Evolutionary conservation across 2,113 vertebrate genomes (phyloP).

Genomic region (Drymodes brunneopygia): DNA sequence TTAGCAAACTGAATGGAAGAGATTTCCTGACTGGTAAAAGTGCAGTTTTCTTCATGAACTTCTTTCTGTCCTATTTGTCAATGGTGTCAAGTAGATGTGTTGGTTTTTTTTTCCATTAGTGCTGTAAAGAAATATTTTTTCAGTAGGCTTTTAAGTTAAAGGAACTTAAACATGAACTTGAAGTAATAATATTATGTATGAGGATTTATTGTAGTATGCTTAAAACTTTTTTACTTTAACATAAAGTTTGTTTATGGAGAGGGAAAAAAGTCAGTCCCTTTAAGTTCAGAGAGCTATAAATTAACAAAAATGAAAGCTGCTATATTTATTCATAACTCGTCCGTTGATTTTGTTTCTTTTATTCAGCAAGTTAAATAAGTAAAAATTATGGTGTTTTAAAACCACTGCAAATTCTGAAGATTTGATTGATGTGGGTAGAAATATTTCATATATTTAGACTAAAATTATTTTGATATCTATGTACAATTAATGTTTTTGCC

Average conservation of each 20-base stretch:
- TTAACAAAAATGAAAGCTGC: neutral
- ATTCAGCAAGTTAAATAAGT: neutral
- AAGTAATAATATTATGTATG: neutral
- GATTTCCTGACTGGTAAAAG: neutral
- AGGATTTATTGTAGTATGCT: neutral
- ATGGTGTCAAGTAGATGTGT: neutral
- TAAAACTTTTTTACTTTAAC: neutral
- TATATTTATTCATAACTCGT: neutral
- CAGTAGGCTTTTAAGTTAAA: neutral
- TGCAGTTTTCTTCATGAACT: neutral
- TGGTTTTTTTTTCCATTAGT: neutral
- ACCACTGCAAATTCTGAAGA: neutral
- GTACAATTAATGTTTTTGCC: neutral
- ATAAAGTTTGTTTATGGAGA: neutral
- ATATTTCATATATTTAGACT: neutral
- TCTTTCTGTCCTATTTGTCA: neutral
- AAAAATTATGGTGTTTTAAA: neutral
- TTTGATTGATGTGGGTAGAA: neutral
- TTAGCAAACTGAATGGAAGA: neutral
- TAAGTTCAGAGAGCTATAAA: neutral
- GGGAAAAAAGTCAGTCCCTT: neutral
- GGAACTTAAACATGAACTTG: neutral
- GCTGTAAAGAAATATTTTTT: neutral
- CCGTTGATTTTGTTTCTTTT: neutral
- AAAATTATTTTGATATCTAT: neutral